Conservation (phyloP, 2,797 vertebrate species). For the Babyrousa celebensis region DNA sequence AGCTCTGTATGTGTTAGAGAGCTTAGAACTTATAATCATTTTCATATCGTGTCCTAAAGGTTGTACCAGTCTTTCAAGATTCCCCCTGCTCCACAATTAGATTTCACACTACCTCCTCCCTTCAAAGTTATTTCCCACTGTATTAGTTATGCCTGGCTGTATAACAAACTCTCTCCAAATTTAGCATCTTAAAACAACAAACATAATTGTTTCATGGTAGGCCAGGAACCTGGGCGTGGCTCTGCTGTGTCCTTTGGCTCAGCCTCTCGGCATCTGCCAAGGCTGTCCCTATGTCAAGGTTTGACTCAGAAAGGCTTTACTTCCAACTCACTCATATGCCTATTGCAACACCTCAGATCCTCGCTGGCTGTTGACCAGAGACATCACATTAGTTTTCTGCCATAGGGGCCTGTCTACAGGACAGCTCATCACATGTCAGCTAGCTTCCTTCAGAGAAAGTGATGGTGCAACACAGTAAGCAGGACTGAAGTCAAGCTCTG, state of each 20-base stretch:
- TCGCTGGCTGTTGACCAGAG: neutral
- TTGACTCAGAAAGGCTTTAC: neutral
- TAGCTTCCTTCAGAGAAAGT: slow-evolving; percentile 1
- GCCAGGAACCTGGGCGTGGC: neutral
- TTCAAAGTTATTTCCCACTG: slow-evolving; percentile 34
- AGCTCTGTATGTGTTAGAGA: neutral
- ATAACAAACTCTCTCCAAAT: slow-evolving; percentile 43
- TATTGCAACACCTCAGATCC: neutral
- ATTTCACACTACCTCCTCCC: neutral
- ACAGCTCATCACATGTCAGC: neutral
- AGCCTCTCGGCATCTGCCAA: accelerated
- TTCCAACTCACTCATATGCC: neutral
- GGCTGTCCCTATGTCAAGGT: neutral
- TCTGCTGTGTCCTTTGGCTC: neutral
- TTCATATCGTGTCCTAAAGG: neutral
- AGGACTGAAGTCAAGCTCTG: neutral
- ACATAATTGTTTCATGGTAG: neutral
- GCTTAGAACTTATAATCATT: neutral
- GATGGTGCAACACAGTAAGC: neutral
- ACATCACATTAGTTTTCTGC: neutral
- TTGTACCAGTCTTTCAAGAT: neutral
- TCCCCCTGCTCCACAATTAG: neutral
- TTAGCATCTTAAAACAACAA: slow-evolving; percentile 39
- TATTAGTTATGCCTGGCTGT: slow-evolving; percentile 1
- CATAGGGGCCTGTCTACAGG: neutral